phyloP scores from a whole-genome alignment of 1,140 invertebrate species.

The Dufourea novaeangliae region DNA sequence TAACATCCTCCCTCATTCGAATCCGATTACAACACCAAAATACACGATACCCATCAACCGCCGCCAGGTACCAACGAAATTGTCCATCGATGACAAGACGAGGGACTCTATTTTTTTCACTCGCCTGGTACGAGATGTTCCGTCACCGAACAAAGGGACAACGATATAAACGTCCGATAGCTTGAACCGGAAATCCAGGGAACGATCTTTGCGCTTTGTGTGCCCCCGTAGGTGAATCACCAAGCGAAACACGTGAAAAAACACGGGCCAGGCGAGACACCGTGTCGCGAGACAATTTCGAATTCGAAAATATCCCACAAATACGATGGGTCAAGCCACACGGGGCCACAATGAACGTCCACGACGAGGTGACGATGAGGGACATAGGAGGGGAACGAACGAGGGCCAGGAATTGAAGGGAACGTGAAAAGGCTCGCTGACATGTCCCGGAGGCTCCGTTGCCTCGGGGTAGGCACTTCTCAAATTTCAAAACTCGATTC shows the following conservation, averaged over 20 bases:
- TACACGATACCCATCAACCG: neutral
- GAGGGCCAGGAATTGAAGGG: constrained; percentile 38
- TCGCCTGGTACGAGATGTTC: neutral
- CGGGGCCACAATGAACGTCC: constrained; percentile 21
- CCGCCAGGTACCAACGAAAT: neutral
- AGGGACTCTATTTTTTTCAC: neutral
- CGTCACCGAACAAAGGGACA: neutral
- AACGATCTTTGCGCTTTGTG: constrained; percentile 6
- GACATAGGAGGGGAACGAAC: constrained; percentile 25
- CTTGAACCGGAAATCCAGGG: neutral
- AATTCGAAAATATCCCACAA: constrained; percentile 70
- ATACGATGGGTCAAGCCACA: constrained; percentile 60
- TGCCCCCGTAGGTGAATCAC: neutral
- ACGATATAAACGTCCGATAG: constrained; percentile 44
- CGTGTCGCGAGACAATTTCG: constrained; percentile 59
- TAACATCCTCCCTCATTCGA: neutral
- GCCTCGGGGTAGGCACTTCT: constrained; percentile 56
- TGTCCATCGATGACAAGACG: neutral
- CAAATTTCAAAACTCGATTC: constrained; percentile 79
- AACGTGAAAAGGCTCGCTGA: constrained; percentile 73
- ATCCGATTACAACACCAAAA: neutral
- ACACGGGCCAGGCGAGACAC: constrained; percentile 53
- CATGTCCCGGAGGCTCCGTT: constrained; percentile 53
- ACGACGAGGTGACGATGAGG: neutral
- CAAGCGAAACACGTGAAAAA: constrained; percentile 42